Conservation (phyloP, 2,113 vertebrate genomes). For the Leptosomus discolor region DNA sequence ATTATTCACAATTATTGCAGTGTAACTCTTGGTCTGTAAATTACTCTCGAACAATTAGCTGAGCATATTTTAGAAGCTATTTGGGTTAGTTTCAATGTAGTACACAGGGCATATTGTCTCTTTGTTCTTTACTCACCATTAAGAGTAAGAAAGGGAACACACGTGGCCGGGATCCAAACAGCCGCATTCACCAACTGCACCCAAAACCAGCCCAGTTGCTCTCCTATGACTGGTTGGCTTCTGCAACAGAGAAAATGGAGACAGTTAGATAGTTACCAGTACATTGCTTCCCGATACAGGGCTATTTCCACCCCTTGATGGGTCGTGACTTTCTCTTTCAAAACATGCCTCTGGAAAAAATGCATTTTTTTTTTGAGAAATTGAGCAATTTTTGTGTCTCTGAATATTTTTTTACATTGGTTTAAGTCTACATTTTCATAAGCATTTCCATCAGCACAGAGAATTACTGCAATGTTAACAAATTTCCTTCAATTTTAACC, state of each 20-base stretch:
- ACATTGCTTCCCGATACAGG: rapidly evolving
- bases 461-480: neutral
- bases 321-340: neutral
- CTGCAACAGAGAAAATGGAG: rapidly evolving
- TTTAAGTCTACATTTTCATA: neutral
- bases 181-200: rapidly evolving
- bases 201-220: rapidly evolving
- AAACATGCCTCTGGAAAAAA: neutral
- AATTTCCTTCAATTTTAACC: neutral
- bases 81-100: neutral
- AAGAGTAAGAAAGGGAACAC: neutral
- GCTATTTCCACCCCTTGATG: rapidly evolving
- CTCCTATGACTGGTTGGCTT: rapidly evolving
- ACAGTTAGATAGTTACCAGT: rapidly evolving
- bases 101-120: neutral
- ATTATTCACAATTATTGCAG: slow-evolving; percentile 33
- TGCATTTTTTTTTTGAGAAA: rapidly evolving
- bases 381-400: rapidly evolving
- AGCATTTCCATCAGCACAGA: neutral
- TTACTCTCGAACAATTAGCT: neutral
- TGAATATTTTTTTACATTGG: neutral
- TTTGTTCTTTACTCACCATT: neutral
- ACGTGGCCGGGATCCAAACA: neutral
- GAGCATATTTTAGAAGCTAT: neutral
- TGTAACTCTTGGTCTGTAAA: neutral